Evolutionary conservation across 2,888 invertebrate species (phyloP), one percentile per base, ranked within the genome.

Genomic region (Heliconius ethilla): DNA sequence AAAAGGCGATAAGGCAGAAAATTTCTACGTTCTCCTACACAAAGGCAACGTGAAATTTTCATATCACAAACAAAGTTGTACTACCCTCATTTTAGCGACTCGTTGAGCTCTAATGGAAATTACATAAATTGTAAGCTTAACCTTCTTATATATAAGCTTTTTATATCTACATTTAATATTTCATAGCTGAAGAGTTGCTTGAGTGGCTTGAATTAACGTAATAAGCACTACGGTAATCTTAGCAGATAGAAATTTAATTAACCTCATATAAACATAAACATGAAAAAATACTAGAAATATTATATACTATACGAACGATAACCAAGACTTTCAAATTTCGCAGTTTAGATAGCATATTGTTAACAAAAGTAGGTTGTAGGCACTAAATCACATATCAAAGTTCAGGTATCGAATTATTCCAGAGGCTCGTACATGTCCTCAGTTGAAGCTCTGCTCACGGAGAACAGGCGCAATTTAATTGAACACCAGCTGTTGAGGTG

Each of bases 381-480:
- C 55, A 76, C 51, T 62, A 63, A 75, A 65, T 75, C 65, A 78
- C 79, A 55, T 63, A 37, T 27, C 63, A 66, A 33, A 74, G 62
- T 74, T 74, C 45, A 69, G 72, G 75, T 78, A 76, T 75, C 66
- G 77, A 79, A 81, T 79, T 75, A 79, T 80, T 79, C 72, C 75
- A 78, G 79, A 77, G 79, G 76, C 77, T 77, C 78, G 76, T 82
- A 83, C 84, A 81, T 79, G 79, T 79, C 75, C 79, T 81, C 74
- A 75, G 75, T 81, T 74, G 75, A 59, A 76, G 81, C 69, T 72
- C 72, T 72, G 59, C 59, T 59, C 55, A 73, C 79, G 76, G 79
- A 79, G 81, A 77, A 83, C 83, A 84, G 83, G 83, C 69, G 84
- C 85, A 86, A 83, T 88, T 86, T 86, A 88, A 88, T 87, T 86